Evolutionary conservation across 2,113 vertebrate species (phyloP).

Genomic region (Esox niger): DNA sequence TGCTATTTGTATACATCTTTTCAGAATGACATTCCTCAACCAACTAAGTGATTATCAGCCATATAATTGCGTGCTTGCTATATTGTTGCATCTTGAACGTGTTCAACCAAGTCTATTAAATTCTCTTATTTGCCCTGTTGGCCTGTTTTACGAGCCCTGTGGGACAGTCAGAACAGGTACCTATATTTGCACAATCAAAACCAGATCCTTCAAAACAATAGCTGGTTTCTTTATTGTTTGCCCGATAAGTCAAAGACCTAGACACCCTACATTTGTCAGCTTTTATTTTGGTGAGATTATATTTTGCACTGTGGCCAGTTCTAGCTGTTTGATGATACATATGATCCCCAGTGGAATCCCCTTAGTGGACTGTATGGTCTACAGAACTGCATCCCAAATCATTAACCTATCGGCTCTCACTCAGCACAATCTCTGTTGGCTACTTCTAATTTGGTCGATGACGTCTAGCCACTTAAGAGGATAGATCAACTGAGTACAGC

Average conservation of each 20-base stretch:
- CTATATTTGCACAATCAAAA: conserved; percentile 20
- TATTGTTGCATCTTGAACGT: neutral
- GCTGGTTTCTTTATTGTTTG: conserved; percentile 26
- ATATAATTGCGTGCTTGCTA: neutral
- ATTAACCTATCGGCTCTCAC: conserved; percentile 50
- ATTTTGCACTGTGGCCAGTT: conserved; percentile 37
- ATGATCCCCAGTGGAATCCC: conserved; percentile 31
- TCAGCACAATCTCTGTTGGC: neutral
- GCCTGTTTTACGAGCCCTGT: too few species aligned
- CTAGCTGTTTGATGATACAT: conserved; percentile 56
- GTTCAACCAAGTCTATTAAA: neutral
- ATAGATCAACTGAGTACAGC: conserved; percentile 50
- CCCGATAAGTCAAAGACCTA: conserved; percentile 32
- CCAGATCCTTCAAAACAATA: conserved; percentile 28
- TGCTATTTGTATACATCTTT: conserved; percentile 57
- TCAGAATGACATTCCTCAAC: conserved; percentile 42
- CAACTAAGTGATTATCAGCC: conserved; percentile 24
- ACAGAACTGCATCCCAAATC: conserved; percentile 44
- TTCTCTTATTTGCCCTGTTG: neutral
- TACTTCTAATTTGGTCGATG: conserved; percentile 45
- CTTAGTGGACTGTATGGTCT: neutral
- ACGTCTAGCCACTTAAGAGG: conserved; percentile 67
- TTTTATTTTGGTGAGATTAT: conserved; percentile 64
- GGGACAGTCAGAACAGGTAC: conserved; percentile 3
- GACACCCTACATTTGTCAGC: conserved; percentile 44